Conservation (phyloP, 2,797 vertebrate genomes). For the Mico argentatus region DNA sequence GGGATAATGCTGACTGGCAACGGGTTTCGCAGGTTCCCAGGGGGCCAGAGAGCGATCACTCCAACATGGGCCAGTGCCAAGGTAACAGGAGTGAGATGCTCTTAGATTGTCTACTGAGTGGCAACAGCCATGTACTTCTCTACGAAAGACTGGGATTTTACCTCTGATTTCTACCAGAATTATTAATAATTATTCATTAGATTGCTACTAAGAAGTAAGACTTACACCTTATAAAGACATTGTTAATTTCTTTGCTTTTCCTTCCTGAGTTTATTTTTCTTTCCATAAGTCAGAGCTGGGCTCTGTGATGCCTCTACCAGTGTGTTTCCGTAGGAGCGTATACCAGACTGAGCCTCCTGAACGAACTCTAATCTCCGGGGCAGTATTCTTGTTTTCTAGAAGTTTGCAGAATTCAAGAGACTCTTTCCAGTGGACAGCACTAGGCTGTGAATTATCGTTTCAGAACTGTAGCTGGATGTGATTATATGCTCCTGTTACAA, state of each 20-base stretch:
- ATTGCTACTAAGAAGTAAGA: neutral
- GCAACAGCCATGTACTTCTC: neutral
- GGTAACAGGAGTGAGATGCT: constrained; percentile 83
- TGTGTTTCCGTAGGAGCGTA: neutral
- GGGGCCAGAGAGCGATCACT: constrained; percentile 90
- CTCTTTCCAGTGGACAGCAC: neutral
- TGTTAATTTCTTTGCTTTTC: neutral
- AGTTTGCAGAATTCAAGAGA: neutral
- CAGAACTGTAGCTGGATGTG: neutral
- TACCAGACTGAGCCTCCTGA: neutral
- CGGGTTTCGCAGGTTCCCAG: constrained; percentile 77
- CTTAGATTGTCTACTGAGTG: constrained; percentile 45
- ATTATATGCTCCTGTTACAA: neutral
- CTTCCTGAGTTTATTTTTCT: neutral
- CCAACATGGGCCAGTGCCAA: constrained; percentile 90
- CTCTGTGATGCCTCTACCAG: neutral
- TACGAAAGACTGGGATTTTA: neutral
- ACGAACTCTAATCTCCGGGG: neutral
- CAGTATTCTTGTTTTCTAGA: neutral
- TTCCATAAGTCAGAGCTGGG: neutral
- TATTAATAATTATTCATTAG: neutral
- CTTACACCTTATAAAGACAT: neutral
- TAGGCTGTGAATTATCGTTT: neutral
- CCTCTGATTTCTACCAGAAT: neutral
- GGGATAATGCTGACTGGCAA: constrained; percentile 87